A percentile compares a stretch with the other conserved stretches of the same genome.
phyloP scores from a whole-genome alignment of 2,797 vertebrate species.

The Euthynnus affinis region DNA sequence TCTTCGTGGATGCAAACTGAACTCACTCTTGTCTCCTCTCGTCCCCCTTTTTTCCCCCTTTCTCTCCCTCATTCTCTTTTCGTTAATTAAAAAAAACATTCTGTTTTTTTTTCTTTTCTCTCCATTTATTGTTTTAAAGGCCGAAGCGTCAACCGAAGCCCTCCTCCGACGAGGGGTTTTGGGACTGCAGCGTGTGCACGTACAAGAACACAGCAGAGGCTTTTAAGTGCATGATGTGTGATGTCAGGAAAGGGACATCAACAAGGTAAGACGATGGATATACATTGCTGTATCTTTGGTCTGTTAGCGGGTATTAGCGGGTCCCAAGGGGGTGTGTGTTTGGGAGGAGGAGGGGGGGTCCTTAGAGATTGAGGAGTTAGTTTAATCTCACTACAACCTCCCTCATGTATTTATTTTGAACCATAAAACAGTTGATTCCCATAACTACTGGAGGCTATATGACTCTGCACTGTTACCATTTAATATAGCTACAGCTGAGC shows the following conservation, averaged over 20 bases:
- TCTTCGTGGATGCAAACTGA: conserved; percentile 63
- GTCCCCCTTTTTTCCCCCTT: not conserved
- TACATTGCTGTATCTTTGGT: conserved; percentile 44
- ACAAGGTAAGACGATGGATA: conserved; percentile 91
- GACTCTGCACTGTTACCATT: not conserved
- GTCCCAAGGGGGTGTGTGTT: conserved; percentile 1
- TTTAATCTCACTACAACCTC: conserved; percentile 19
- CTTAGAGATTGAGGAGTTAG: conserved; percentile 12
- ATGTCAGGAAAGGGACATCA: conserved; percentile 99
- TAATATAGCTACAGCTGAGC: not conserved
- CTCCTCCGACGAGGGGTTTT: conserved; percentile 97
- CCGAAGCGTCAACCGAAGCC: conserved; percentile 99
- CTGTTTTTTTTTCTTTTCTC: conserved; percentile 36
- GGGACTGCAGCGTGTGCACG: conserved; percentile 99
- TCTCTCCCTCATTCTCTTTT: conserved; percentile 7
- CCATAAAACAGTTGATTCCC: conserved; percentile 1
- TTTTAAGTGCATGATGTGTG: conserved; percentile 99
- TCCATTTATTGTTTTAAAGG: conserved; percentile 86
- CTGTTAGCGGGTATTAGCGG: conserved; percentile 39
- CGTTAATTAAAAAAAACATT: too few species aligned
- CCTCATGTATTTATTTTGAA: conserved; percentile 18
- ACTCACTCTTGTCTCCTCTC: conserved; percentile 56
- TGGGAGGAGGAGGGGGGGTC: not conserved
- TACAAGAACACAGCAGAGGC: conserved; percentile 99
- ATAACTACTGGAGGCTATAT: not conserved